These are phyloP conservation scores for Macquaria australasica DNA, from an alignment of 2,113 vertebrate genomes.

Conservation along the genomic window DNA sequence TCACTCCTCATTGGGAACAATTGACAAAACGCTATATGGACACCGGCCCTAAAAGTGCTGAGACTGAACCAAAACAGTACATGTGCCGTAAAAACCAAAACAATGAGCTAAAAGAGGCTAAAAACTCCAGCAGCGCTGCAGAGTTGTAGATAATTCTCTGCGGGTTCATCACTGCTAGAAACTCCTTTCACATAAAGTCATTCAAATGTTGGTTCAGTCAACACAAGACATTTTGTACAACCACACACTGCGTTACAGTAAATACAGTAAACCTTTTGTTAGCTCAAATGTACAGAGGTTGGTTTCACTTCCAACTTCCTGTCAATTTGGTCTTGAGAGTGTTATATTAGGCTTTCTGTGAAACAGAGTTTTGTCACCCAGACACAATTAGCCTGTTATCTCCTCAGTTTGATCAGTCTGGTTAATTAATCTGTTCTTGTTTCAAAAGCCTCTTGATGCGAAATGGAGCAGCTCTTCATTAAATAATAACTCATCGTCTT, in stretches of 20 bases:
- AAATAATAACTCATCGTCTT: constrained; percentile 41
- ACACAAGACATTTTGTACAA: not conserved
- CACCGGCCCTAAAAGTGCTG: too few species aligned
- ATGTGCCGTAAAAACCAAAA: not conserved
- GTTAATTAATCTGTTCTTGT: constrained; percentile 29
- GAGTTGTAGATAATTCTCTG: not conserved
- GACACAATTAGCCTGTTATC: constrained; percentile 22
- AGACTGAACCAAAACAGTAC: not conserved
- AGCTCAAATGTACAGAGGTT: not conserved
- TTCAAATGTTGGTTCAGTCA: too few species aligned
- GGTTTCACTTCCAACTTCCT: not conserved
- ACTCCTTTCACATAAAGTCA: too few species aligned
- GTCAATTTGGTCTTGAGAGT: not conserved
- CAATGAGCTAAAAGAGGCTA: not conserved
- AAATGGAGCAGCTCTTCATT: constrained; percentile 25
- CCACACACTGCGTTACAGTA: not conserved
- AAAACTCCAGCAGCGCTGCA: not conserved
- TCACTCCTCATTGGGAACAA: too few species aligned
- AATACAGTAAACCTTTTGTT: constrained; percentile 9
- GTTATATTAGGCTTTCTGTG: not conserved
- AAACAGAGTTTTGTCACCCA: not conserved
- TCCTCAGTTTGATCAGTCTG: constrained; percentile 15
- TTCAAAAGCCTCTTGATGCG: constrained; percentile 41
- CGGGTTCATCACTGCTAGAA: not conserved
- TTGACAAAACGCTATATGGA: too few species aligned